These are phyloP conservation scores for Zaprionus tsacasi DNA, from an alignment of 1,140 invertebrate genomes.

Conservation along the genomic window DNA sequence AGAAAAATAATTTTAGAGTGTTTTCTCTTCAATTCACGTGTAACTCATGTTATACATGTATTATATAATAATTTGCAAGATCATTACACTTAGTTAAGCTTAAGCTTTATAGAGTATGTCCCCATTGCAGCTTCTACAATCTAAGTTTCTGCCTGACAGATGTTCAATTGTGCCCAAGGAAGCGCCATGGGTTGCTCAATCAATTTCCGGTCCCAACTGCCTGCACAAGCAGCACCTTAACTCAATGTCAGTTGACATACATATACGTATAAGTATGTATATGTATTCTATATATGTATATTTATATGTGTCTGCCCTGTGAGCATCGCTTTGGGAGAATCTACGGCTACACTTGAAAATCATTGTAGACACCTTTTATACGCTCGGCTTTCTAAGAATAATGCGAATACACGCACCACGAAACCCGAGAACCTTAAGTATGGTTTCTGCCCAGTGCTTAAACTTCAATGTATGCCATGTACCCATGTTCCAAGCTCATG, in stretches of 20 bases:
- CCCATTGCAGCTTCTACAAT: not conserved
- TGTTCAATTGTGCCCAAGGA: not conserved
- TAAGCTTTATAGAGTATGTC: not conserved
- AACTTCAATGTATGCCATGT: constrained; percentile 78
- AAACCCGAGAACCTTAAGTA: constrained; percentile 77
- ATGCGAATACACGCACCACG: constrained; percentile 79
- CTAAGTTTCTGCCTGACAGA: not conserved
- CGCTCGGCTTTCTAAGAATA: constrained; percentile 81
- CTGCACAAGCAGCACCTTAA: constrained; percentile 3
- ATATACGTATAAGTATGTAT: not conserved
- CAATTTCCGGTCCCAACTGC: constrained; percentile 19
- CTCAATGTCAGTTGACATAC: not conserved
- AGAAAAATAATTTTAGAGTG: too few relatives aligned
- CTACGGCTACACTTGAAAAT: constrained; percentile 60
- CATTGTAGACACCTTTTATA: constrained; percentile 81
- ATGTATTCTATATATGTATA: too few relatives aligned
- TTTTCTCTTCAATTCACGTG: not conserved
- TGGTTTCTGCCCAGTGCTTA: constrained; percentile 81
- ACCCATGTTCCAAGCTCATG: constrained; percentile 23
- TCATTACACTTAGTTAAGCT: not conserved
- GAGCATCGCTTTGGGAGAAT: constrained; percentile 8
- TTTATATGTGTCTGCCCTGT: too few relatives aligned
- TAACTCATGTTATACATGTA: not conserved
- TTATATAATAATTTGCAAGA: not conserved
- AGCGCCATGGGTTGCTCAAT: not conserved